These are phyloP conservation scores for Cecropterus lyciades DNA, from an alignment of 1,140 invertebrate genomes.

Conservation along the genomic window DNA sequence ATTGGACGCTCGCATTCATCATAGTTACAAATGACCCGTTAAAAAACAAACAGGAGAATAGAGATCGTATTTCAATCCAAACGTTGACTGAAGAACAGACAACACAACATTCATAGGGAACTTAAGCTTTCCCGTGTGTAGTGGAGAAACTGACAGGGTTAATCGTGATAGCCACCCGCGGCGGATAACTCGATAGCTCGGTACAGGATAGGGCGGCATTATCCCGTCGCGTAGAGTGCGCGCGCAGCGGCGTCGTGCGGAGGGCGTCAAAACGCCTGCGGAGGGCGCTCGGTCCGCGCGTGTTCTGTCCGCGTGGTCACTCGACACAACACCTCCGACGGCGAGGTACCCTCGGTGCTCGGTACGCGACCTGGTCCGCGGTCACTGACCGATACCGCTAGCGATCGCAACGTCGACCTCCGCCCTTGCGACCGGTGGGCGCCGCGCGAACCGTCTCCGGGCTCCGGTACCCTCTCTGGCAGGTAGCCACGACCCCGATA, in stretches of 20 bases:
- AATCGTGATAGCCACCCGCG: constrained; percentile 53
- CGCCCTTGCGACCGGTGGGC: constrained; percentile 47
- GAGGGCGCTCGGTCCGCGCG: constrained; percentile 75
- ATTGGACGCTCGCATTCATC: not conserved
- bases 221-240: constrained; percentile 64
- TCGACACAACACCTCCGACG: constrained; percentile 65
- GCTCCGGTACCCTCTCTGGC: constrained; percentile 50
- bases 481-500: constrained; percentile 63
- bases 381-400: constrained; percentile 70
- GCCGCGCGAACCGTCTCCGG: constrained; percentile 40
- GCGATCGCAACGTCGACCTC: constrained; percentile 50
- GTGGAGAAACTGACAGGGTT: constrained; percentile 54
- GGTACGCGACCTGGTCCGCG: constrained; percentile 53
- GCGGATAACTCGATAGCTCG: constrained; percentile 78
- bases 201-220: constrained; percentile 74
- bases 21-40: not conserved
- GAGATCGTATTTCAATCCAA: constrained; percentile 18
- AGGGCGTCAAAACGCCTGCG: constrained; percentile 79
- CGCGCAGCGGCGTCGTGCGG: constrained; percentile 76
- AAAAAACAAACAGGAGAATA: not conserved
- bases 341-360: constrained; percentile 53
- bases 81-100: not conserved
- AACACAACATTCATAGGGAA: constrained; percentile 30
- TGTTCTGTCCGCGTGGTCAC: constrained; percentile 63
- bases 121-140: constrained; percentile 46